Evolutionary conservation across 2,888 invertebrate species (phyloP).

Genomic region (Yponomeuta plumbellus): DNA sequence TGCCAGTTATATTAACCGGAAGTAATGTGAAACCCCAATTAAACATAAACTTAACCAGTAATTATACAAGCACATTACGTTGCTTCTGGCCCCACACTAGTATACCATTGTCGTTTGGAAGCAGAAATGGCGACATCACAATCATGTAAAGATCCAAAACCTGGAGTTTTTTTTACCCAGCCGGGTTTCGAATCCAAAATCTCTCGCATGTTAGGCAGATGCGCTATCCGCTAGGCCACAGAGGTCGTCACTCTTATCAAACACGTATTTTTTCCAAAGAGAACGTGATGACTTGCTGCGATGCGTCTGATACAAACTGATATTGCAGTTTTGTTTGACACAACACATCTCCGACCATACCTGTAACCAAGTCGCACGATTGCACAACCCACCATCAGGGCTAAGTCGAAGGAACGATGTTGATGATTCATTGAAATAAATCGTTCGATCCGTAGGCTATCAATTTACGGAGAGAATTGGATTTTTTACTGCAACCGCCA

Average conservation of each 20-base stretch:
- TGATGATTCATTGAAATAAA: constrained; percentile 55
- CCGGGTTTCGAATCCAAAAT: no score
- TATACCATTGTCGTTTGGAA: no score
- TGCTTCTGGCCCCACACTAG: no score
- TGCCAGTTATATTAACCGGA: constrained; percentile 33
- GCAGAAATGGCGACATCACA: no score
- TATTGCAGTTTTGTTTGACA: background rate
- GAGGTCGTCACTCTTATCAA: constrained; percentile 18
- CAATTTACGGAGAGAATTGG: constrained; percentile 37
- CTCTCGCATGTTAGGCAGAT: no score
- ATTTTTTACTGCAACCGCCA: constrained; percentile 45
- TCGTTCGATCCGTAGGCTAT: constrained; percentile 47
- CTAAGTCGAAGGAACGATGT: constrained; percentile 36
- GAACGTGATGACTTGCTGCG: background rate
- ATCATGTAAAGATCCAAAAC: no score
- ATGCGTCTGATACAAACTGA: background rate
- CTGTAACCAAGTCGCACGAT: background rate
- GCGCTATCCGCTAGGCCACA: no score
- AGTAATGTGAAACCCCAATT: constrained; percentile 24
- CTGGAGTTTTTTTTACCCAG: no score
- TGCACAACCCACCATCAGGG: constrained; percentile 20
- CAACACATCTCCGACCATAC: background rate
- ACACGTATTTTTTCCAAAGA: background rate
- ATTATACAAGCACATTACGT: no score
- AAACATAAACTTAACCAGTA: no score